A percentile compares a stretch with the other conserved stretches of the same genome.
Conservation (phyloP, 2,888 invertebrate species). For the Leptopterna dolabrata region DNA sequence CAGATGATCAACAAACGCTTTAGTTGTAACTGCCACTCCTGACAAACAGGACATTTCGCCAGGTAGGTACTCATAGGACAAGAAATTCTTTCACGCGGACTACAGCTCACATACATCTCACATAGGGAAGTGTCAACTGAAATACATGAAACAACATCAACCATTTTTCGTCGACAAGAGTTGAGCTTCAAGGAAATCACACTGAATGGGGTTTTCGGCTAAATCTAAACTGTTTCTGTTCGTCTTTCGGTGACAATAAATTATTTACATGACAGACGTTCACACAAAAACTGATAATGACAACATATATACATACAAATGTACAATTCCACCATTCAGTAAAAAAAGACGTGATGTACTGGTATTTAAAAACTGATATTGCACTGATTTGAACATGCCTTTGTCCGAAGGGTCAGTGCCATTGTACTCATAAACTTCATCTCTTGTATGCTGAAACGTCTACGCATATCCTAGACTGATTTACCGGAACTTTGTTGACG, state of each 20-base stretch:
- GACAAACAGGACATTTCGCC: too few relatives aligned
- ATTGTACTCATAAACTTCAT: neutral
- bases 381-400: neutral
- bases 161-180: neutral
- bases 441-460: neutral
- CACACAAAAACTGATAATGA: neutral
- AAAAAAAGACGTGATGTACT: neutral
- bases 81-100: too few relatives aligned
- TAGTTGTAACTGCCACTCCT: too few relatives aligned
- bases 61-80: too few relatives aligned
- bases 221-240: constrained; percentile 22
- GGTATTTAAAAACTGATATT: neutral
- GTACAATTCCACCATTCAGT: constrained; percentile 1
- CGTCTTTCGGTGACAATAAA: constrained; percentile 20
- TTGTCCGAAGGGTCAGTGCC: neutral
- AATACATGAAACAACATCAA: too few relatives aligned
- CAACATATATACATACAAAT: constrained; percentile 14
- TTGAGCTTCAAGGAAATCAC: constrained; percentile 1
- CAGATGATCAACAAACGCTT: too few relatives aligned
- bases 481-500: neutral
- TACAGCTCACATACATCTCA: too few relatives aligned
- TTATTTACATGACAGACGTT: constrained; percentile 21
- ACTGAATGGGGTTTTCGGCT: constrained; percentile 20
- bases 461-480: neutral
- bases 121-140: too few relatives aligned